These are phyloP conservation scores for Clunio marinus DNA, from an alignment of 2,888 invertebrate genomes.

Conservation along the genomic window DNA sequence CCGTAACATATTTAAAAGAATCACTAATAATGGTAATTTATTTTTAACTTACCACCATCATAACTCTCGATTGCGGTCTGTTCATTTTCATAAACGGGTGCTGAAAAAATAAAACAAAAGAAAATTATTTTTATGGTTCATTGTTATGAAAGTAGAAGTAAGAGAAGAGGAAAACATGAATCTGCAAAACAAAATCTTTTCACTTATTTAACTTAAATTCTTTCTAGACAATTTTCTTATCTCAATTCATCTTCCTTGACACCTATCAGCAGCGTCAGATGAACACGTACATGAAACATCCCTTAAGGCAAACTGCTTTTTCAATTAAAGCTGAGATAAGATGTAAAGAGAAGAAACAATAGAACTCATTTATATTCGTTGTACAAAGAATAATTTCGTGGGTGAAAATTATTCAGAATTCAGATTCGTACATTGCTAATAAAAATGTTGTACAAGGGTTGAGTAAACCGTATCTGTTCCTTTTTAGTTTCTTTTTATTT, in stretches of 20 bases:
- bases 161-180: too few species aligned
- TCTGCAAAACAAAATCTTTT: too few species aligned
- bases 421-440: too few species aligned
- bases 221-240: not conserved
- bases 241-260: constrained; percentile 29
- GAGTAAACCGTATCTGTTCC: too few species aligned
- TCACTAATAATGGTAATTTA: too few species aligned
- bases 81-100: constrained; percentile 36
- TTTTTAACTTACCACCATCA: constrained; percentile 32
- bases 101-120: constrained; percentile 26
- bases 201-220: not conserved
- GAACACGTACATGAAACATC: not conserved
- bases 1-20: not conserved
- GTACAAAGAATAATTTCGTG: too few species aligned
- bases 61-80: constrained; percentile 36
- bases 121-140: constrained; percentile 2
- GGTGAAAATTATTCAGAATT: too few species aligned
- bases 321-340: constrained; percentile 3
- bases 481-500: too few species aligned
- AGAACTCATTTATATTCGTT: not conserved
- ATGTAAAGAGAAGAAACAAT: not conserved
- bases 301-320: not conserved
- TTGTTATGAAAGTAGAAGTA: too few species aligned
- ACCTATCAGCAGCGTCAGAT: not conserved
- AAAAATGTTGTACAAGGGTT: too few species aligned